Percentiles rank a stretch among this genome's conserved stretches.
Conservation (phyloP, 2,113 vertebrate genomes). For the Sorex araneus region DNA sequence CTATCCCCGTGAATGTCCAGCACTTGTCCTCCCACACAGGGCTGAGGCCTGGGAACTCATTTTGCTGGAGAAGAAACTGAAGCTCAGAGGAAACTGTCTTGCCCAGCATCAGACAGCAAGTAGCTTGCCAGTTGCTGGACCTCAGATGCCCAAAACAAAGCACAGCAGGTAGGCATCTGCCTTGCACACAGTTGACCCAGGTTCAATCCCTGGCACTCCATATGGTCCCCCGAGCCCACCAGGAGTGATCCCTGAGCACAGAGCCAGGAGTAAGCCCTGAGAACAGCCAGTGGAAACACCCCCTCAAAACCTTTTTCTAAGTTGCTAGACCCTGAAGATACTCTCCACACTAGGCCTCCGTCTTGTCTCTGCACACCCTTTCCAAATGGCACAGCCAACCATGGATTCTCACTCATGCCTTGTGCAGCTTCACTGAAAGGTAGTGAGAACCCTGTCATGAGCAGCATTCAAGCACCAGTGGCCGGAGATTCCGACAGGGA, state of each 20-base stretch:
- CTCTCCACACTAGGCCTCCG: too few relatives aligned
- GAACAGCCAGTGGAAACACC: too few relatives aligned
- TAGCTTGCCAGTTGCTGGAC: background rate
- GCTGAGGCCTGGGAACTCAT: background rate
- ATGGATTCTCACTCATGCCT: too few relatives aligned
- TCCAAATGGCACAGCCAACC: background rate
- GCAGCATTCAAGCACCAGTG: background rate
- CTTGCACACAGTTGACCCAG: too few relatives aligned
- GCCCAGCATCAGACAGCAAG: background rate
- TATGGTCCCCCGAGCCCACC: too few relatives aligned
- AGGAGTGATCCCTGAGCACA: too few relatives aligned
- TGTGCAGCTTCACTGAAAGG: background rate
- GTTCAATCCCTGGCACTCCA: too few relatives aligned
- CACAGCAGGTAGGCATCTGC: too few relatives aligned
- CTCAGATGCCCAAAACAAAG: too few relatives aligned
- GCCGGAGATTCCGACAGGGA: background rate
- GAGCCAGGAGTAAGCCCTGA: too few relatives aligned
- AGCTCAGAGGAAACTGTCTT: background rate
- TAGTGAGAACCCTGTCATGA: background rate
- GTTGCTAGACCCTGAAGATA: too few relatives aligned
- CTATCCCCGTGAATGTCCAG: background rate
- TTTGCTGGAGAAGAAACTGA: conserved; percentile 10
- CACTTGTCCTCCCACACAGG: background rate
- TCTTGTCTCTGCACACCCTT: background rate
- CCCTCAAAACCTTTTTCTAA: too few relatives aligned